Base-by-base conservation (phyloP, 2,888 invertebrate genomes). In the Drosophila monieri region DNA sequence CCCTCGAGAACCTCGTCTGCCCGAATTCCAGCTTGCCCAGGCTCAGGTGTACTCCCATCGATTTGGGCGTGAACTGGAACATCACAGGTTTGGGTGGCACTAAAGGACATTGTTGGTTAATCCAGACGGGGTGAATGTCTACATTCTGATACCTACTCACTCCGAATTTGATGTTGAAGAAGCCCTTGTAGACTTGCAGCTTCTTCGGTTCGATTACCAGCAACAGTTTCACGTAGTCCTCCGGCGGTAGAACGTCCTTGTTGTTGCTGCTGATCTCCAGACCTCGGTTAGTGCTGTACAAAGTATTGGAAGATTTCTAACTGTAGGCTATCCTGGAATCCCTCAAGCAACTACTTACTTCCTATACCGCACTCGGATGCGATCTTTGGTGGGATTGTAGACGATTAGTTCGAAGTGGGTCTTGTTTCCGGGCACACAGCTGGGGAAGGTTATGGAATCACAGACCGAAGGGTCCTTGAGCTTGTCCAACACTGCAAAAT, bases 161-260 rank as follows among this genome's bases (percentile, higher is more conserved):
- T 15, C 60, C 80, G 21, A 86, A 76, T 69, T 88, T 89, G 0
- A 86, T n/a, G 58, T 80, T 90, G 1, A 89, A 69, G 27, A 74
- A 60, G 4, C 85, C 85, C 2, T 59, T 58, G 41, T 80, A 64
- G 6, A 57, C 18, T 37, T 75, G 67, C 14, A 73, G 35, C 37
- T 80, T 74, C 2, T 46, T 47, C 1, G 85, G 74, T 0, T 60
- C 51, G 0, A 88, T 77, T 12, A 61, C 64, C 6, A 89, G 6
- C 0, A 89, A 43, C 0, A 89, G n/a, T 55, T 64, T 78, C 0
- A 66, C 3, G 55, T 71, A 85, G 39, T 80, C 80, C 0, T 27
- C 14, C 0, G 62, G 35, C 6, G 54, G 47, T 14, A 86, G 18
- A 0, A 39, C 1, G 0, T 35, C 43, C 10, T 57, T 62, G 9